A percentile compares a stretch with the other conserved stretches of the same genome.
These are phyloP conservation scores for Tachysurus vachellii DNA, from an alignment of 2,113 vertebrate genomes.

Conservation along the genomic window DNA sequence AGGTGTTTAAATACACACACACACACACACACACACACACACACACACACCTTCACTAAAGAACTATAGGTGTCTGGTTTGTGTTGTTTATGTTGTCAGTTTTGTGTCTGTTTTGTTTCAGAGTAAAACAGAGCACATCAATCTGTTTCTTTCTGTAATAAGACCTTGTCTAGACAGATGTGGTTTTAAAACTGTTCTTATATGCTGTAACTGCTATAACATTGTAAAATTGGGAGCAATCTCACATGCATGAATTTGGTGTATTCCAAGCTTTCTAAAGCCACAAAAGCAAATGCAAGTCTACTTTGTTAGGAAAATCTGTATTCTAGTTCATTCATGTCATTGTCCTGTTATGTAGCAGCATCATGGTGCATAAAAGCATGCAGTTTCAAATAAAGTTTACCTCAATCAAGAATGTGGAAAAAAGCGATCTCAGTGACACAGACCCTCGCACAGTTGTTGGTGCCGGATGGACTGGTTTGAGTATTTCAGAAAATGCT, in stretches of 20 bases:
- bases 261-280: background rate
- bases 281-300: no score
- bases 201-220: background rate
- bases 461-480: no score
- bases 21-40: no score
- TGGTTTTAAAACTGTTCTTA: background rate
- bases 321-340: no score
- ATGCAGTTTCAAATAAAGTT: no score
- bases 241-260: background rate
- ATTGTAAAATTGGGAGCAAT: background rate
- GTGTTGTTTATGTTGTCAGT: constrained; percentile 18
- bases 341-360: no score
- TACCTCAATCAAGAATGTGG: no score
- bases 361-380: no score
- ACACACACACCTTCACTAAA: background rate
- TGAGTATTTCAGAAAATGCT: no score
- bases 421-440: no score
- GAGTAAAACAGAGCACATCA: background rate
- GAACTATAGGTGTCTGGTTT: constrained; percentile 20
- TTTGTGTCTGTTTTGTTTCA: constrained; percentile 25
- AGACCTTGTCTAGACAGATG: background rate
- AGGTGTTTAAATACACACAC: constrained; percentile 17
- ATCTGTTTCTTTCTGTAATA: background rate
- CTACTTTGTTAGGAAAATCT: no score
- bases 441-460: no score